Evolutionary conservation across 2,797 vertebrate genomes (phyloP), one percentile per base, ranked within the genome.

Genomic region (Tympanoctomys barrerae): DNA sequence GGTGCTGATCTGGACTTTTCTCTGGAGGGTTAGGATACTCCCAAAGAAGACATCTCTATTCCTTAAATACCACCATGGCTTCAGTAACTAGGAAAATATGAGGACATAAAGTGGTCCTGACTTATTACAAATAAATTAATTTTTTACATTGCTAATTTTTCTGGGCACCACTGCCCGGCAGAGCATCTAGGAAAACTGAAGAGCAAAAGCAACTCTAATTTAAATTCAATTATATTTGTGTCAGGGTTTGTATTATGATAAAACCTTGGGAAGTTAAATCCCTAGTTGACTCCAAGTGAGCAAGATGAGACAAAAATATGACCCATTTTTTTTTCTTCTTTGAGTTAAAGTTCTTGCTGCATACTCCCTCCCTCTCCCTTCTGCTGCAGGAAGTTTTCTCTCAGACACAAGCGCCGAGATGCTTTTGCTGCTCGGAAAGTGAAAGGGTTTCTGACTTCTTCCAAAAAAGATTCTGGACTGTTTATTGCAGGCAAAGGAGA

Each of bases 151-250:
- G 57, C 54, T 94, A 52, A 90, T 94, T 94, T 97, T 96, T 81
- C 79, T 16, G 86, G 90, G 66, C 36, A 13, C 59, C 68, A 33
- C 36, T 12, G 2, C 80, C 82, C 94, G 71, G 83, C 77, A 94
- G 82, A 94, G n/a, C 28, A 96, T 94, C 82, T 0, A 0, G 64
- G 75, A 85, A 94, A 96, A 95, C 83, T 42, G 92, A 93, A 95
- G 86, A 86, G 89, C 70, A 49, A 92, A 95, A 95, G n/a, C 19
- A 89, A 68, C 7, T 87, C 64, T 71, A 33, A 33, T 81, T 94
- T 94, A 89, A 92, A 97, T 96, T 96, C 90, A 87, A n/a, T 89
- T 78, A 46, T 91, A 94, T 90, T 78, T 90, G 36, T 97, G 80
- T 95, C 80, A 59, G 80, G 36, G 92, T 96, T 96, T 94, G 91